Percentiles rank a stretch among this genome's conserved stretches.
Evolutionary conservation across 2,888 invertebrate genomes (phyloP).

Genomic region (Pycnomerus fuliginosus): DNA sequence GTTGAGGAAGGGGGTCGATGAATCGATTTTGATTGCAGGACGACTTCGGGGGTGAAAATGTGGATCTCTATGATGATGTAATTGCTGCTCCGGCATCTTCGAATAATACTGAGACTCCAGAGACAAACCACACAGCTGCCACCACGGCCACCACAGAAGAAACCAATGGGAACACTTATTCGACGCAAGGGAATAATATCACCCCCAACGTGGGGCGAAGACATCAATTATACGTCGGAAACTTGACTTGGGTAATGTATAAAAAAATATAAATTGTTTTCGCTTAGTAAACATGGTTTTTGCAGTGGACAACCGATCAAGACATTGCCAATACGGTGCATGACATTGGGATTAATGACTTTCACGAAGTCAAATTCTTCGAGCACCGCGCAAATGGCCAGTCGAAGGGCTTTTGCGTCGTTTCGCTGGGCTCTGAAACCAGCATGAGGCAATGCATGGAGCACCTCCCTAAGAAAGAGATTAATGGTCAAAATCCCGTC

Average conservation of each 20-base stretch:
- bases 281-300: constrained; percentile 29
- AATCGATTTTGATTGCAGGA: constrained; percentile 56
- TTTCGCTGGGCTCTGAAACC: constrained; percentile 89
- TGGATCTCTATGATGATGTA: constrained; percentile 94
- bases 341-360: constrained; percentile 86
- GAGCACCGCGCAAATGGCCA: constrained; percentile 99
- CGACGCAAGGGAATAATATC: constrained; percentile 67
- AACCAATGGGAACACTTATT: constrained; percentile 71
- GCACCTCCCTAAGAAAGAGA: constrained; percentile 88
- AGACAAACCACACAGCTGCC: constrained; percentile 59
- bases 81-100: constrained; percentile 76
- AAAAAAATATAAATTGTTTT: constrained; percentile 1
- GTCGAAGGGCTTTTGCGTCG: constrained; percentile 97
- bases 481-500: constrained; percentile 93
- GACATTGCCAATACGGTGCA: constrained; percentile 90
- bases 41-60: constrained; percentile 82
- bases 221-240: constrained; percentile 94
- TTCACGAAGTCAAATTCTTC: constrained; percentile 98
- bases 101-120: constrained; percentile 60
- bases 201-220: constrained; percentile 73
- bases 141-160: constrained; percentile 61
- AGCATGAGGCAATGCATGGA: constrained; percentile 91
- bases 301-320: constrained; percentile 97
- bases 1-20: constrained; percentile 3
- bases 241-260: constrained; percentile 96